Percentiles rank a stretch among this genome's conserved stretches.
Conservation (phyloP, 1,140 invertebrate genomes). For the Leptinotarsa lineolata region DNA sequence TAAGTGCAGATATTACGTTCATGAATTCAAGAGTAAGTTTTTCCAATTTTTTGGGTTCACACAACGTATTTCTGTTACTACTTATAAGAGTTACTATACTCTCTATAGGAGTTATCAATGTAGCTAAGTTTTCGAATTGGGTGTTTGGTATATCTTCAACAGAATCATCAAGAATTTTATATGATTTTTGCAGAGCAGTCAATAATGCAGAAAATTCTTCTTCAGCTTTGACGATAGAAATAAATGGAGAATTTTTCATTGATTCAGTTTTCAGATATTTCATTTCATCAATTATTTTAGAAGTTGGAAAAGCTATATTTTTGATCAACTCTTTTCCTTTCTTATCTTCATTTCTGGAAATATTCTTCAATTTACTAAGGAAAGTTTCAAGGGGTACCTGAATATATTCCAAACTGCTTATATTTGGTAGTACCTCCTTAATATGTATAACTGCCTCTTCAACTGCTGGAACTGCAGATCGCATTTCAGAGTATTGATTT, state of each 20-base stretch:
- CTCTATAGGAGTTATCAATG: neutral
- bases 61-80: neutral
- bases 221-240: slow-evolving; percentile 6
- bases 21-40: slow-evolving; percentile 20
- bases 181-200: neutral
- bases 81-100: slow-evolving; percentile 18
- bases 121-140: neutral
- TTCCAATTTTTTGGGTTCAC: neutral
- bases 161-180: neutral
- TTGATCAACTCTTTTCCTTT: neutral
- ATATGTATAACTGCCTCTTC: slow-evolving; percentile 4
- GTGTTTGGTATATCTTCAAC: slow-evolving; percentile 20
- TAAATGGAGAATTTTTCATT: slow-evolving; percentile 13
- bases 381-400: neutral
- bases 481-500: slow-evolving; percentile 23
- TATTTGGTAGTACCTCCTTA: neutral
- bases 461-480: slow-evolving; percentile 29
- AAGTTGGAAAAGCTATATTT: neutral
- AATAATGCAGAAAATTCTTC: neutral
- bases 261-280: neutral
- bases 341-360: neutral
- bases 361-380: neutral
- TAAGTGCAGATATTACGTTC: neutral
- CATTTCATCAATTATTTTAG: neutral
- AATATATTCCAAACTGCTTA: neutral